These are phyloP conservation scores for Drosophila kurseongensis DNA, from an alignment of 1,140 invertebrate genomes.

Conservation along the genomic window DNA sequence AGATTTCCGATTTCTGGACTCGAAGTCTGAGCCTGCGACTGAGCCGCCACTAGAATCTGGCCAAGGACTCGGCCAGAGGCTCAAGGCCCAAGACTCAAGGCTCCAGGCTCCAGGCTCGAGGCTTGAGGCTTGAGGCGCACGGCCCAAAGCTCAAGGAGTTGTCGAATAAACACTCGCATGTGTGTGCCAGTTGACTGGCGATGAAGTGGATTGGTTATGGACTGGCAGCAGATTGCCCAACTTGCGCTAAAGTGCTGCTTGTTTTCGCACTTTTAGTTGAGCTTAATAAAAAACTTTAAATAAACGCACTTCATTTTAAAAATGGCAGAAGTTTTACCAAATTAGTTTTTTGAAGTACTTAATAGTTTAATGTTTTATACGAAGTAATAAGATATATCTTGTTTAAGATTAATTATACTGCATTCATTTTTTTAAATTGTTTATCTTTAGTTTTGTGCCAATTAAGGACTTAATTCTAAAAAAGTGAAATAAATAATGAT, in stretches of 20 bases:
- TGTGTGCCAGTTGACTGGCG: constrained; percentile 14
- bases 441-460: too few relatives aligned
- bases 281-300: too few relatives aligned
- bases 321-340: too few relatives aligned
- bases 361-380: too few relatives aligned
- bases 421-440: too few relatives aligned
- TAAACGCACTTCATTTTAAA: too few relatives aligned
- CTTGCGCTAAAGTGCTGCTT: constrained; percentile 1
- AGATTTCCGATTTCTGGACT: constrained; percentile 43
- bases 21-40: constrained; percentile 28
- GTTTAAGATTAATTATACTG: too few relatives aligned
- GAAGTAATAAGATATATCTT: too few relatives aligned
- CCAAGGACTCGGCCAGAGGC: constrained; percentile 21
- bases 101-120: constrained; percentile 1
- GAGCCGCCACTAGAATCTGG: constrained; percentile 27
- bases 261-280: background rate
- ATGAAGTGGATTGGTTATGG: constrained; percentile 32
- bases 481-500: too few relatives aligned
- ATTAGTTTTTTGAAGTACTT: too few relatives aligned
- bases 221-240: constrained; percentile 12
- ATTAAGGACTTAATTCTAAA: too few relatives aligned
- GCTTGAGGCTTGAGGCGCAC: background rate
- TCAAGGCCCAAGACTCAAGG: constrained; percentile 5
- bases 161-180: constrained; percentile 16
- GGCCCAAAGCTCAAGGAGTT: constrained; percentile 28